Evolutionary conservation across 1,140 invertebrate species (phyloP).

Genomic region (Thaumatotibia leucotreta): DNA sequence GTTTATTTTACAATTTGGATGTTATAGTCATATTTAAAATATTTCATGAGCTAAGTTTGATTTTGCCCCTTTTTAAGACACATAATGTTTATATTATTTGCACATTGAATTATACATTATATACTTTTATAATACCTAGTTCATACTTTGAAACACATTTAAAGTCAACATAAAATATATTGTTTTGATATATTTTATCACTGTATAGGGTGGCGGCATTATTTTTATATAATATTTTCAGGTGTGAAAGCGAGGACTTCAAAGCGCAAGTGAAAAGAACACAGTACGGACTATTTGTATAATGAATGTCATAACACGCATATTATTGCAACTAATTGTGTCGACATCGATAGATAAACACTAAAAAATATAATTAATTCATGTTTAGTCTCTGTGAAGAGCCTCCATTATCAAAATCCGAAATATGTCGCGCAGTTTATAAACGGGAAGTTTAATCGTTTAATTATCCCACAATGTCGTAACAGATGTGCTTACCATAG

Average conservation of each 20-base stretch:
- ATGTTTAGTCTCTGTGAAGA: neutral
- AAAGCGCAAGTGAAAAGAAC: conserved; percentile 72
- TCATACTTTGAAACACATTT: neutral
- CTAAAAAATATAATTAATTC: neutral
- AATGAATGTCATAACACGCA: conserved; percentile 13
- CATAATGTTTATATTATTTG: no score
- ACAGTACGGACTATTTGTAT: conserved; percentile 57
- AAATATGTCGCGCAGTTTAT: no score
- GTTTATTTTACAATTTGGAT: no score
- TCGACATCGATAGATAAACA: neutral
- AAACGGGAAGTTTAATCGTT: no score
- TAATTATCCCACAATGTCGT: no score
- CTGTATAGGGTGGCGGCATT: conserved; percentile 17
- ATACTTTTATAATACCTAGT: no score
- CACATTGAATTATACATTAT: no score
- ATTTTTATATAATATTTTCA: conserved; percentile 50
- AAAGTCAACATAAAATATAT: neutral
- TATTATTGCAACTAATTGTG: neutral
- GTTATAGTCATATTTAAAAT: no score
- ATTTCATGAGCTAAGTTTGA: no score
- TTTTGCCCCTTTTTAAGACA: no score
- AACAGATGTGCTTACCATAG: no score
- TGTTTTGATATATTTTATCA: neutral
- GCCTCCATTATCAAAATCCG: no score
- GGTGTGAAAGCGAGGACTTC: conserved; percentile 72